Base-by-base conservation (phyloP, 1,140 invertebrate genomes). In the Andricus grossulariae region DNA sequence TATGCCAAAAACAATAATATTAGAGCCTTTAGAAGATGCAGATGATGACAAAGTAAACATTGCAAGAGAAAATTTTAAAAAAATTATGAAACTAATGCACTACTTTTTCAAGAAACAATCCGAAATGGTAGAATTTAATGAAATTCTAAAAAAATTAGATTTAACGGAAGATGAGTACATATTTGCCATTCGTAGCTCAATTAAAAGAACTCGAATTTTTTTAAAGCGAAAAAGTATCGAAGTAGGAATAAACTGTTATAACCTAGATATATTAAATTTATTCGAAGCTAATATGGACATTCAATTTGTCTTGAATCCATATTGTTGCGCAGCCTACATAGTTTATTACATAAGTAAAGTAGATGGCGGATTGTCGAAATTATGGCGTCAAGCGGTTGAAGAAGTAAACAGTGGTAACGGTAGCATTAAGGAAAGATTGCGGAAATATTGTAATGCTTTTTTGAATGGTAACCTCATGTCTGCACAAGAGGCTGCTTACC, bases 401-500 rank as follows among this genome's bases (percentile, higher is more conserved):
- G n/a, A n/a, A n/a, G n/a, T n/a, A n/a, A n/a, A n/a, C n/a, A n/a
- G n/a, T n/a, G n/a, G n/a, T n/a, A n/a, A n/a, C n/a, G n/a, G n/a
- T n/a, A n/a, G n/a, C n/a, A n/a, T n/a, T n/a, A n/a, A n/a, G 21
- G 74, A 15, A 82, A 85, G 55, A 73, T 79, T 49, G n/a, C 81
- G 74, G 49, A 83, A 80, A 72, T 75, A 84, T 72, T 76, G 80
- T 12, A 87, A 85, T 73, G 54, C 80, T 19, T 85, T 88, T 77
- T 73, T 87, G 25, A 87, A 88, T 75, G 74, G 82, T 51, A 83
- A 74, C 79, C 51, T 85, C 52, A 84, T 87, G n/a, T n/a, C n/a
- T n/a, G n/a, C n/a, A 25, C 25, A 25, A 25, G 25, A 25, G 1
- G 25, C 25, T 25, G 25, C 25, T 25, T 25, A 25, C 1, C 25